These are phyloP conservation scores for Limnodromus scolopaceus DNA, from an alignment of 2,797 vertebrate genomes.

Conservation along the genomic window DNA sequence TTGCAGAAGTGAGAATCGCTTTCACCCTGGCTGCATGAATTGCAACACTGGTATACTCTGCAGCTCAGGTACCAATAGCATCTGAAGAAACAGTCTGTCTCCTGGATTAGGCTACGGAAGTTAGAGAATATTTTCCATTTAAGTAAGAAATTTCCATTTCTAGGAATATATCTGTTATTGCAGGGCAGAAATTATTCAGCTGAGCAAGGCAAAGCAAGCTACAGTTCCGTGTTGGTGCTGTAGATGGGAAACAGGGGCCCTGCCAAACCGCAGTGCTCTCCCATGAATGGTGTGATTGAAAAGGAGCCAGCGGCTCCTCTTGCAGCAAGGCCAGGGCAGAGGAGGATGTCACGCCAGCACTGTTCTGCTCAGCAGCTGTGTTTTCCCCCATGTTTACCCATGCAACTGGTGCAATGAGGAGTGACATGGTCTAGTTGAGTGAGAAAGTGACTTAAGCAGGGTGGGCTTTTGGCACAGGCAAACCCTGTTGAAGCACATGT, in stretches of 20 bases:
- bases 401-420: not conserved
- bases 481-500: not conserved
- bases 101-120: not conserved
- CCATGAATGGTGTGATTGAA: not conserved
- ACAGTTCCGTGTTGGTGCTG: not conserved
- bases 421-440: not conserved
- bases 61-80: not conserved
- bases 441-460: not conserved
- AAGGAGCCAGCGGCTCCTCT: not conserved
- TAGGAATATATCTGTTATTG: not conserved
- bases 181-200: not conserved
- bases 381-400: not conserved
- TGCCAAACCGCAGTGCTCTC: not conserved
- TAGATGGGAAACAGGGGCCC: not conserved
- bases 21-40: not conserved
- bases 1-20: not conserved
- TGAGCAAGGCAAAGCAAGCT: not conserved
- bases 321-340: not conserved
- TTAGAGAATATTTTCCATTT: not conserved
- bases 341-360: not conserved
- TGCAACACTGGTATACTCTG: not conserved
- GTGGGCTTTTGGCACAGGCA: not conserved
- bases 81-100: not conserved
- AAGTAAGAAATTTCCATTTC: not conserved
- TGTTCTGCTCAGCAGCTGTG: slow-evolving; percentile 14